A percentile compares a stretch with the other conserved stretches of the same genome.
Conservation (phyloP, 2,113 vertebrate genomes). For the Odontophorus gujanensis region DNA sequence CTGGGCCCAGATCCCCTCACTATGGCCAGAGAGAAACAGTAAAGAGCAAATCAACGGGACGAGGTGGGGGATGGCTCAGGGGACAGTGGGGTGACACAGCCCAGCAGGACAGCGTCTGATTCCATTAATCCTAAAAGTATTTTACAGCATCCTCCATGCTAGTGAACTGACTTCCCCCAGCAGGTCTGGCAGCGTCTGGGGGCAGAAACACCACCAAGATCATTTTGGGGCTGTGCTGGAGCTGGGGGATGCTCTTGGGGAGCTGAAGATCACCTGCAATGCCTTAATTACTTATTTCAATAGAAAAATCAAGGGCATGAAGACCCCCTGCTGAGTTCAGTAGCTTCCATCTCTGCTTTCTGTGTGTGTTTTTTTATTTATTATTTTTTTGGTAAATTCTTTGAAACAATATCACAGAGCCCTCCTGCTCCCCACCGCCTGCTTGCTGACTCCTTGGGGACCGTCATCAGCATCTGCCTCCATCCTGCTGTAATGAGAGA, state of each 20-base stretch:
- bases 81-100: neutral
- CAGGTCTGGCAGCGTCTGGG: accelerated
- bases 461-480: neutral
- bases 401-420: neutral
- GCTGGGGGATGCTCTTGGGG: neutral
- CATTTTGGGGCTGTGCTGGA: accelerated
- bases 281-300: neutral
- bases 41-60: neutral
- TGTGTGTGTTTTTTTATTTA: neutral
- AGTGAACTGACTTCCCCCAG: accelerated
- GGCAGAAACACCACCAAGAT: accelerated
- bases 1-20: neutral
- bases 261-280: neutral
- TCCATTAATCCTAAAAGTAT: constrained; percentile 15
- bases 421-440: neutral
- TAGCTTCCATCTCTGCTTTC: neutral
- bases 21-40: neutral
- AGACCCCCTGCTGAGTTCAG: neutral
- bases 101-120: neutral
- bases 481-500: neutral
- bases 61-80: neutral
- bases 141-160: neutral
- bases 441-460: neutral
- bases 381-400: neutral
- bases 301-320: accelerated